Conservation (phyloP, 2,797 vertebrate genomes). For the Apogon hyalosoma region DNA sequence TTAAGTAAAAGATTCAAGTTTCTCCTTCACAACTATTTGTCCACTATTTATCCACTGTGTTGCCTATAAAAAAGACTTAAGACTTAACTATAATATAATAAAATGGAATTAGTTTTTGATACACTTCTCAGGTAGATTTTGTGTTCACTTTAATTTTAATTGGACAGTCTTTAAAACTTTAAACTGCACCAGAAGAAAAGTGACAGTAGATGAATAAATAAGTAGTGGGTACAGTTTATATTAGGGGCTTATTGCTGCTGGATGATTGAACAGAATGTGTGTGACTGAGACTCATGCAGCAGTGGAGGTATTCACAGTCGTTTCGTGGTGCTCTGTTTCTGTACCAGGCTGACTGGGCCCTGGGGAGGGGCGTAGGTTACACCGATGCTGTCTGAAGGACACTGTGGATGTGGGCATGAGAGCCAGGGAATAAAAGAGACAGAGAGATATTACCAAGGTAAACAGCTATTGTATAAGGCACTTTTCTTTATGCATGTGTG, state of each 20-base stretch:
- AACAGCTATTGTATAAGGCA: constrained; percentile 12
- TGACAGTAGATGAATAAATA: neutral
- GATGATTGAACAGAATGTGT: constrained; percentile 24
- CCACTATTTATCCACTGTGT: no score
- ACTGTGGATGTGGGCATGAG: constrained; percentile 18
- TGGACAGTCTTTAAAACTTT: neutral
- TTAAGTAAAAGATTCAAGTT: no score
- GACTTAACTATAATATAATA: neutral
- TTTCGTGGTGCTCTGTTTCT: constrained; percentile 58
- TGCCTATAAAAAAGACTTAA: no score
- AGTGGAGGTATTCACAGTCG: constrained; percentile 39
- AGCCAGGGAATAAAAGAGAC: neutral
- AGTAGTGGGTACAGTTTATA: neutral
- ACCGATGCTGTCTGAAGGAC: constrained; percentile 74
- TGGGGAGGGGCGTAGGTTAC: constrained; percentile 66
- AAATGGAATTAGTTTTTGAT: neutral
- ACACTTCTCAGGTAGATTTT: neutral
- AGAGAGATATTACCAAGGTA: constrained; percentile 4
- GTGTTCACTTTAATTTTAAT: neutral
- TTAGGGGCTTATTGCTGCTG: constrained; percentile 5
- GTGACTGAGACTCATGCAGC: constrained; percentile 24
- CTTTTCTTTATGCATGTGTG: constrained; percentile 13
- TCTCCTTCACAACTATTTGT: no score
- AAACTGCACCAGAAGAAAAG: neutral
- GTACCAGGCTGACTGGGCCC: constrained; percentile 37